Evolutionary conservation across 2,797 vertebrate species (phyloP), one percentile per base, ranked within the genome.

Genomic region (Anguilla megastoma): DNA sequence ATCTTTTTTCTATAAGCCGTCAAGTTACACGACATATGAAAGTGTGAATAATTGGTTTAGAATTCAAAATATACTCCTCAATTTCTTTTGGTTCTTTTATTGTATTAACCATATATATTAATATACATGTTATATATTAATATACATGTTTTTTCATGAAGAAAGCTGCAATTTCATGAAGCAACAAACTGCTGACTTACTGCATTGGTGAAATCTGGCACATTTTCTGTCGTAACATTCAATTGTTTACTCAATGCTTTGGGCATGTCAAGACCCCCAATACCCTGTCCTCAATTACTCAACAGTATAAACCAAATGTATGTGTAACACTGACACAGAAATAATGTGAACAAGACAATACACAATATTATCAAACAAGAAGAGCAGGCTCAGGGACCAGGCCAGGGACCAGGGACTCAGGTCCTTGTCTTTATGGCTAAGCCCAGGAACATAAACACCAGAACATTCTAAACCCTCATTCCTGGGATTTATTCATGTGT

Each of bases 311-410:
- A 76, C 71, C 71, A 76, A 76, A 76, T 76, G 33, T 14, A 12
- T 12, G 30, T 76, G 30, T 41, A 76, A 41, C 71, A 76, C 16
- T 16, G 30, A 76, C 71, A 76, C 30, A 36, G 27, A 74, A 33
- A 74, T 74, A 74, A 36, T 76, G 71, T 76, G 33, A 76, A 76
- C 30, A 76, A 76, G 66, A 71, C 66, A 71, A 71, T 30, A 36
- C 16, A 76, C 71, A 12, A 16, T 76, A 36, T 76, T 41, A 76
- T 41, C 71, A 36, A 36, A 76, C 66, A 71, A 30, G 66, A 76
- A 36, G 33, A 33, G 8, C 69, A 74, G 2, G 69, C 33, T 74
- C 69, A 74, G 69, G 69, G 27, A 33, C 12, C 33, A 2, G 30
- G 50, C 10, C 30, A 74, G 69, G 69, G 27, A 33, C 12, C 33